Conservation (phyloP, 2,797 vertebrate species). For the Eulemur mongoz region DNA sequence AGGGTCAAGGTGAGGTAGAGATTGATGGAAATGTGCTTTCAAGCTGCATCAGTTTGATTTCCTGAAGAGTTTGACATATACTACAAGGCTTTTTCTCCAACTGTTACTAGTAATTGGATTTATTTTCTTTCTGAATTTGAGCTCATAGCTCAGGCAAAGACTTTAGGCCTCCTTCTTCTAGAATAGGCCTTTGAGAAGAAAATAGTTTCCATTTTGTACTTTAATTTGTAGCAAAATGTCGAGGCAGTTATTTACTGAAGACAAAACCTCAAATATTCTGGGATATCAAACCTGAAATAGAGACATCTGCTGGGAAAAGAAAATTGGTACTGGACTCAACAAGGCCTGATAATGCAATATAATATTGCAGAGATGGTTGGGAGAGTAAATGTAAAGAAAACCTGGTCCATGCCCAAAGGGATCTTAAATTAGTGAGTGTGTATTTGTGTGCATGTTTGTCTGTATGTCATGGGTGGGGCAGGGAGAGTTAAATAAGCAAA, state of each 20-base stretch:
- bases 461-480: background rate
- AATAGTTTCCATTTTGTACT: background rate
- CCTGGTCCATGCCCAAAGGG: background rate
- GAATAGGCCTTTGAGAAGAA: background rate
- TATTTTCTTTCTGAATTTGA: slow-evolving; percentile 51
- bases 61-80: background rate
- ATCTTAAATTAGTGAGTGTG: background rate
- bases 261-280: background rate
- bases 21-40: slow-evolving; percentile 18
- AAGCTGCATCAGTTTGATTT: background rate
- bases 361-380: background rate
- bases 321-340: background rate
- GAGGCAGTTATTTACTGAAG: background rate
- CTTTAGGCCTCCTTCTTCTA: background rate
- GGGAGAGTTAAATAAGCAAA: background rate
- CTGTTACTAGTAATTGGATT: slow-evolving; percentile 33
- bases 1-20: background rate
- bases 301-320: background rate
- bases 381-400: background rate
- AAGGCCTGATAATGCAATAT: background rate
- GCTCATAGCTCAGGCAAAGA: background rate
- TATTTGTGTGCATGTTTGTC: background rate
- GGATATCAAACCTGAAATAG: background rate
- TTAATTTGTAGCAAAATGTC: slow-evolving; percentile 53
- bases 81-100: slow-evolving; percentile 10